Base-by-base conservation (phyloP, 2,888 invertebrate species). In the Aphodius granarius region DNA sequence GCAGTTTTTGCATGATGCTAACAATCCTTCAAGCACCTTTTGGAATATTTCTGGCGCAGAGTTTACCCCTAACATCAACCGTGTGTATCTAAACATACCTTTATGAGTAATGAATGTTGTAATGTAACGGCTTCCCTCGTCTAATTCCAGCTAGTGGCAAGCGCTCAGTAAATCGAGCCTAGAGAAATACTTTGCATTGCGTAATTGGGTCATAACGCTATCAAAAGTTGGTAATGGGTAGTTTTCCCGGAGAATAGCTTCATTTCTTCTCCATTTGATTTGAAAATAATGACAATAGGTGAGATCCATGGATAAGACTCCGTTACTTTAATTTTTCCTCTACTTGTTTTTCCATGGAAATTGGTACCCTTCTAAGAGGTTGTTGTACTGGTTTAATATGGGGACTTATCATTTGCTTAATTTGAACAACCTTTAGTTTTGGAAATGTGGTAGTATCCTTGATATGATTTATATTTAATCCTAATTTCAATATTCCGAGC, bases 11-110 rank as follows among this genome's bases (percentile, higher is more conserved):
- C 83, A 83, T 43, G 78, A 66, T 4, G 83, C 76, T 21, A 85
- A 73, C 0, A 82, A 82, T 71, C 80, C 79, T 79, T 85, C 81
- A 66, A 83, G 78, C 4, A 80, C 79, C 74, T 80, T 75, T 77
- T 85, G 84, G 70, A 78, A 83, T 63, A 80, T 82, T 75, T 80
- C 81, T 6, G 82, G 82, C 4, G 83, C 82, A 5, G 83, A 85
- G 19, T 83, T 83, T 0, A 85, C 82, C 0, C 85, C 85, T 76
- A 86, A 86, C 81, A 85, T 81, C 3, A 86, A 72, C 15, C 85
- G 76, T 76, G 85, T 86, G 71, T 83, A 86, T 62, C 84, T 73
- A 73, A 81, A 83, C 68, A 80, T 22, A 3, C 80, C 79, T 74
- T 77, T 78, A 66, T 80, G 77, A 5, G 78, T 81, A n/a, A 81